Base-by-base conservation (phyloP, 2,113 vertebrate genomes). In the Macrotis lagotis region DNA sequence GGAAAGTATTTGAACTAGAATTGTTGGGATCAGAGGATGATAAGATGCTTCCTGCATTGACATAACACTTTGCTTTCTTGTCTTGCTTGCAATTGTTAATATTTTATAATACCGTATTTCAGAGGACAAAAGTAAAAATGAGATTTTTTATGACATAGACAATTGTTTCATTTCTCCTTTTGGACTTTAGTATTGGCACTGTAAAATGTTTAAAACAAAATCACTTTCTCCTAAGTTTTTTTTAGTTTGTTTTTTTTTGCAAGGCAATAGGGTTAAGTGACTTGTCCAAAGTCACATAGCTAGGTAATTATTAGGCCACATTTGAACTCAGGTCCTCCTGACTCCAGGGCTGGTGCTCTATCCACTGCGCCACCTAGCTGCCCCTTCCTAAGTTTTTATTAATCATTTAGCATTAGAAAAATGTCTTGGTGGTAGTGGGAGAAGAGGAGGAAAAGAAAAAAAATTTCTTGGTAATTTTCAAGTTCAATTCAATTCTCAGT, bases 121-220 rank as follows among this genome's bases (percentile, higher is more conserved):
- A 52, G 89, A 95, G 49, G 48, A 49, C 88, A 93, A 51, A 89
- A 92, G 37, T 88, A 66, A 95, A 95, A 94, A 94, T 59, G 12
- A 88, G 50, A 51, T 51, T 97, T 97, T 97, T 89, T 88, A 96
- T 94, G 89, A 93, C 94, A 59, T n/a, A 49, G 96, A 59, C 95
- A 95, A 95, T 94, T 97, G 51, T 97, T 97, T 97, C 49, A 49
- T 95, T 96, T 96, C 48, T 28, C 88, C 88, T 94, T 95, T 83
- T 93, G 93, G 88, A 88, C 74, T 66, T 93, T 96, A 55, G 37
- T 92, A 51, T 95, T 96, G 96, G 96, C 91, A 90, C 51, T 14
- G 48, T 52, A 5, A 14, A 51, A 22, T 90, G 51, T 93, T 55
- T 92, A 47, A 8, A 51, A 93, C 48, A 95, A 91, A 47, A 91